Evolutionary conservation across 2,113 vertebrate genomes (phyloP).

Genomic region (Prietella phreatophila): DNA sequence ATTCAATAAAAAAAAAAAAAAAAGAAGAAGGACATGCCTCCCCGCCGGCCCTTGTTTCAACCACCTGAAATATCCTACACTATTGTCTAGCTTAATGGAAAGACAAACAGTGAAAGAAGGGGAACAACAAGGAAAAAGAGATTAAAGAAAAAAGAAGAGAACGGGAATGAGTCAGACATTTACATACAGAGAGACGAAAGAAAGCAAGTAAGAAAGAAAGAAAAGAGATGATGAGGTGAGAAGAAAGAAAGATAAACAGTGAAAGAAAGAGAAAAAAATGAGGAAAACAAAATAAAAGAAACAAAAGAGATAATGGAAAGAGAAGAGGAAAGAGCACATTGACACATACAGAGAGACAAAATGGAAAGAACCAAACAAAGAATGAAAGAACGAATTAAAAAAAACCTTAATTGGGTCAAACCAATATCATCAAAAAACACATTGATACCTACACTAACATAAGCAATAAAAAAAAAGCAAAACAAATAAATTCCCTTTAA

Average conservation of each 20-base stretch:
- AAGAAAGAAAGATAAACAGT: neutral
- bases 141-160: neutral
- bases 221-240: neutral
- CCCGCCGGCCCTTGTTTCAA: rapidly evolving
- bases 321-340: neutral
- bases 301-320: no score
- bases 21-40: neutral
- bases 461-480: no score
- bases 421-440: no score
- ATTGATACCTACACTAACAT: no score
- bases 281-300: no score
- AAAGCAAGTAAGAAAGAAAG: neutral
- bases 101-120: neutral
- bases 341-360: neutral
- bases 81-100: neutral
- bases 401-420: neutral
- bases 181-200: neutral
- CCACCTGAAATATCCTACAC: neutral
- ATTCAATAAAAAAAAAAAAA: slow-evolving; percentile 1
- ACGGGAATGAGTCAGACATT: neutral
- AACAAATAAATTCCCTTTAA: no score
- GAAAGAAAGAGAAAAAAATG: neutral
- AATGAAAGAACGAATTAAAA: neutral
- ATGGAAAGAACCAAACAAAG: neutral
- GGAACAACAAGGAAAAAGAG: neutral